Conservation (phyloP, 2,113 vertebrate genomes). For the Triplophysa dalaica region DNA sequence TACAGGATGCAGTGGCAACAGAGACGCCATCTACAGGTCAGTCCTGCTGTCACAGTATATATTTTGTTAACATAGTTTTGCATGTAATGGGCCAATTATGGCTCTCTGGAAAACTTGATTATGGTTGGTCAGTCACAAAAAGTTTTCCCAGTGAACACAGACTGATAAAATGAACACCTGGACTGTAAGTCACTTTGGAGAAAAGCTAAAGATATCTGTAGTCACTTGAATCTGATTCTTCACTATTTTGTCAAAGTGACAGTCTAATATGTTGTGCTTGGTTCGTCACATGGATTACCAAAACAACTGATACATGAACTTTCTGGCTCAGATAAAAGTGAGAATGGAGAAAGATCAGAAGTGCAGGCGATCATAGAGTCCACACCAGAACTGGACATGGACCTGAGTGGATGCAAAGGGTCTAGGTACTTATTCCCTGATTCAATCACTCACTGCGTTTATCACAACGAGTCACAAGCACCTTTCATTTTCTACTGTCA, state of each 20-base stretch:
- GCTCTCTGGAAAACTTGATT: not conserved
- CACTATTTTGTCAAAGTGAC: not conserved
- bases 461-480: not conserved
- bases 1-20: constrained; percentile 76
- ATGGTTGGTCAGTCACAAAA: no score
- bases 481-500: not conserved
- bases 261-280: not conserved
- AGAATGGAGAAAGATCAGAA: constrained; percentile 89
- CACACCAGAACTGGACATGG: constrained; percentile 97
- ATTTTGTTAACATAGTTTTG: no score
- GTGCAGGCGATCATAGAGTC: constrained; percentile 98
- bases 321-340: constrained; percentile 71
- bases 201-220: no score
- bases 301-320: not conserved
- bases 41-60: constrained; percentile 26
- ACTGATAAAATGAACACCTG: no score
- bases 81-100: no score
- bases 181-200: no score
- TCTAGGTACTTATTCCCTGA: constrained; percentile 78
- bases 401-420: constrained; percentile 84
- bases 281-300: not conserved
- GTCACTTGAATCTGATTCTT: no score
- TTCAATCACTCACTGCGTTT: constrained; percentile 2
- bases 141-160: no score
- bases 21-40: constrained; percentile 76